A percentile compares a stretch with the other conserved stretches of the same genome.
These are phyloP conservation scores for Bradypodion ventrale DNA, from an alignment of 2,797 vertebrate genomes.

Conservation along the genomic window DNA sequence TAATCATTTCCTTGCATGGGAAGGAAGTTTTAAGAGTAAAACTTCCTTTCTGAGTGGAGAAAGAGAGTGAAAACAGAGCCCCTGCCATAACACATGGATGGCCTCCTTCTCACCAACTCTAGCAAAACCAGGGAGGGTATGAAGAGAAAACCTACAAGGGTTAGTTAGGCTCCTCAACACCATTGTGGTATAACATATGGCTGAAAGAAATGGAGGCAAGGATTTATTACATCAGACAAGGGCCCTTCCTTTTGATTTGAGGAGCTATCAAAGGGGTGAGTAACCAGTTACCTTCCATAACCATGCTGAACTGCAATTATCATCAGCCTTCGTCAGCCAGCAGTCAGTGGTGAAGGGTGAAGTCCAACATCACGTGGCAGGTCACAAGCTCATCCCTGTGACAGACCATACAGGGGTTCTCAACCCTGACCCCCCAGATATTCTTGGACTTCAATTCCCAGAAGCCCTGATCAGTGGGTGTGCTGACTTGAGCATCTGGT, in stretches of 20 bases:
- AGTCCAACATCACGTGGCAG: background rate
- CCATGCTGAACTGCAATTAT: background rate
- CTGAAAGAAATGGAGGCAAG: slow-evolving; percentile 12
- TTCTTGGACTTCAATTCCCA: no score
- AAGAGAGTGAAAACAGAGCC: slow-evolving; percentile 28
- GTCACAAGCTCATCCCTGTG: background rate
- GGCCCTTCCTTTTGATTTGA: background rate
- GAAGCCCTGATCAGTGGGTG: no score
- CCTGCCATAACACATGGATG: no score
- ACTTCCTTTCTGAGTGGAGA: slow-evolving; percentile 76
- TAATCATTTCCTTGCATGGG: slow-evolving; percentile 79
- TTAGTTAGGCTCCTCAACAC: slow-evolving; percentile 2
- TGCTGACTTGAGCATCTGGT: no score
- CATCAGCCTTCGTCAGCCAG: background rate
- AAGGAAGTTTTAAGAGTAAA: slow-evolving; percentile 78
- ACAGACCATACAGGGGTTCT: no score
- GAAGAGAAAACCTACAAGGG: background rate
- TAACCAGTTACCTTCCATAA: background rate
- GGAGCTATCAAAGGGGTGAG: background rate
- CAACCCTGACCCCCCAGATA: no score
- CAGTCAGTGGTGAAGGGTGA: background rate
- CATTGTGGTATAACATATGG: background rate
- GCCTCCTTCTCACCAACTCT: background rate
- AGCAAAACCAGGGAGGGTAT: background rate
- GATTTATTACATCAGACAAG: background rate